These are phyloP conservation scores for Ormyrus rosae DNA, from an alignment of 2,888 invertebrate genomes.

Conservation along the genomic window DNA sequence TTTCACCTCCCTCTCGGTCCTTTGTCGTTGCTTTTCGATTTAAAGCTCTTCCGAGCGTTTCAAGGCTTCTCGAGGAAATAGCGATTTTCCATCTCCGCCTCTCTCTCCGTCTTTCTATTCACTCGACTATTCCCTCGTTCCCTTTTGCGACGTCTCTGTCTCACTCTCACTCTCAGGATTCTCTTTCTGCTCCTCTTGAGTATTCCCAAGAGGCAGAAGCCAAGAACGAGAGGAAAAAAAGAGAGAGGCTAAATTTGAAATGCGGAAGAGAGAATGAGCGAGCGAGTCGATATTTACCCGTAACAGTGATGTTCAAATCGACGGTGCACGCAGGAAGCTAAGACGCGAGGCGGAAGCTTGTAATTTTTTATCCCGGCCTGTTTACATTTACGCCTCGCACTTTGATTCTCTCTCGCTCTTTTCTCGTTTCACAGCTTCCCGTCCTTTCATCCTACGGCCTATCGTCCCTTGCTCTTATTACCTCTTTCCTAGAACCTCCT, in stretches of 20 bases:
- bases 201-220: background rate
- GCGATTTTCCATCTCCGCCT: conserved; percentile 48
- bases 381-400: conserved; percentile 12
- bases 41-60: conserved; percentile 53
- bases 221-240: background rate
- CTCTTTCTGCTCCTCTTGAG: conserved; percentile 1
- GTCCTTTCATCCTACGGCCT: background rate
- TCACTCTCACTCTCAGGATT: background rate
- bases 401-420: background rate
- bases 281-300: conserved; percentile 11
- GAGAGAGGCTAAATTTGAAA: background rate
- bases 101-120: conserved; percentile 39
- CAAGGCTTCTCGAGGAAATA: conserved; percentile 51
- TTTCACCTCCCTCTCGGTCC: conserved; percentile 36
- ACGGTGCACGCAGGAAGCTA: background rate
- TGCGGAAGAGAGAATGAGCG: background rate
- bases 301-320: conserved; percentile 20
- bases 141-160: conserved; percentile 25
- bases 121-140: conserved; percentile 32
- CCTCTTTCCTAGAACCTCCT: too few relatives aligned
- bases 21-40: conserved; percentile 57
- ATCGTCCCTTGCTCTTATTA: background rate
- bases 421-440: background rate
- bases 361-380: conserved; percentile 29
- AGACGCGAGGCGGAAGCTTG: background rate